These are phyloP conservation scores for Onychomys arenicola DNA, from an alignment of 2,797 vertebrate species.

Conservation along the genomic window DNA sequence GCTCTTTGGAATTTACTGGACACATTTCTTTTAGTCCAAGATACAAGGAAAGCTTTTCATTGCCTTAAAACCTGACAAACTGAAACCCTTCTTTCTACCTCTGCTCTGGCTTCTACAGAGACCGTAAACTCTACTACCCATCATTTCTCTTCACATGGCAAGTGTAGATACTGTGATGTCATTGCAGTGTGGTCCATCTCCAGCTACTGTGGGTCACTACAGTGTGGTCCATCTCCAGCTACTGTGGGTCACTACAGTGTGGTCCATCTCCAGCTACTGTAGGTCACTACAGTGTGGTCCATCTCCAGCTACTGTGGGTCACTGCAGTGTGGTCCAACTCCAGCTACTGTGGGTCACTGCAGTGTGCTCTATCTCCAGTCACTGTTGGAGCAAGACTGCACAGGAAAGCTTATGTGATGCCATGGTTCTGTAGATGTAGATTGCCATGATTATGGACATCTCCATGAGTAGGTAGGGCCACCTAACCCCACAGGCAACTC, in stretches of 20 bases:
- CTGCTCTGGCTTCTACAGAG: neutral
- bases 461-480: rapidly evolving
- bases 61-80: neutral
- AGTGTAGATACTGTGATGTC: too few species aligned
- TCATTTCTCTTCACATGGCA: rapidly evolving
- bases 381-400: neutral
- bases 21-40: neutral
- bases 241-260: too few species aligned
- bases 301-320: too few species aligned
- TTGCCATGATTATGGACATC: too few species aligned
- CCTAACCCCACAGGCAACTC: neutral
- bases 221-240: too few species aligned
- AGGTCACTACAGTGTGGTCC: too few species aligned
- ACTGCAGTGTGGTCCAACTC: too few species aligned
- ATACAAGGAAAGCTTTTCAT: neutral
- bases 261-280: too few species aligned
- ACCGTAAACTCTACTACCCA: neutral
- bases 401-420: neutral
- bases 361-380: too few species aligned
- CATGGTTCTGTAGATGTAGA: too few species aligned
- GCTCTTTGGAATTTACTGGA: neutral
- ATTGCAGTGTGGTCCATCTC: neutral
- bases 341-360: too few species aligned
- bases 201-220: neutral
- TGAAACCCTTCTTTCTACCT: neutral